These are phyloP conservation scores for Amblyraja radiata DNA, from an alignment of 2,797 vertebrate genomes.

Conservation along the genomic window DNA sequence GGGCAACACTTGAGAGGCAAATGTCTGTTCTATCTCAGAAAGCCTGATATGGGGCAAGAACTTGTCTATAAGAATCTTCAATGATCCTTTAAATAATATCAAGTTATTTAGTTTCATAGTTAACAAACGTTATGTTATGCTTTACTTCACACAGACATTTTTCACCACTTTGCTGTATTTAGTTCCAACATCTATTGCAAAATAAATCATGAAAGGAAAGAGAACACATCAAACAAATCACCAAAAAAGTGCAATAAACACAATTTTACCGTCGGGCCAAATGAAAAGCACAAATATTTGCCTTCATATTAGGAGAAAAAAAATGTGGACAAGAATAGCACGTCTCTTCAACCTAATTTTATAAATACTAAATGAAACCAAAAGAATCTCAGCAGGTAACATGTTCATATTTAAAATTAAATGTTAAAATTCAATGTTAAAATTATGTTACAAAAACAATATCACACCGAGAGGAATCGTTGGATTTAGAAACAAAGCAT, in stretches of 20 bases:
- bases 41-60: slow-evolving; percentile 82
- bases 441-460: too few relatives aligned
- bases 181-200: not conserved
- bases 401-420: too few relatives aligned
- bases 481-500: too few relatives aligned
- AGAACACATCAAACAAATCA: not conserved
- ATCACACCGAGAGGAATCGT: too few relatives aligned
- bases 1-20: slow-evolving; percentile 80
- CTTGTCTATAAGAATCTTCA: slow-evolving; percentile 77
- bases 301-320: too few relatives aligned
- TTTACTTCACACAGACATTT: not conserved
- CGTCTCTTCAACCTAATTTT: too few relatives aligned
- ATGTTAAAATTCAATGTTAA: too few relatives aligned
- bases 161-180: not conserved
- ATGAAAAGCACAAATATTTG: not conserved
- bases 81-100: slow-evolving; percentile 61
- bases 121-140: not conserved
- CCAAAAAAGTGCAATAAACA: not conserved
- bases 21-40: slow-evolving; percentile 68
- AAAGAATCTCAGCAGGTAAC: too few relatives aligned
- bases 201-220: not conserved
- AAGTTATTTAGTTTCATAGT: not conserved
- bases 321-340: too few relatives aligned
- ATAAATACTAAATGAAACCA: too few relatives aligned
- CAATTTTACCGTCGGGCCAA: not conserved